Evolutionary conservation across 2,888 invertebrate genomes (phyloP).

Genomic region (Crematogaster levior): DNA sequence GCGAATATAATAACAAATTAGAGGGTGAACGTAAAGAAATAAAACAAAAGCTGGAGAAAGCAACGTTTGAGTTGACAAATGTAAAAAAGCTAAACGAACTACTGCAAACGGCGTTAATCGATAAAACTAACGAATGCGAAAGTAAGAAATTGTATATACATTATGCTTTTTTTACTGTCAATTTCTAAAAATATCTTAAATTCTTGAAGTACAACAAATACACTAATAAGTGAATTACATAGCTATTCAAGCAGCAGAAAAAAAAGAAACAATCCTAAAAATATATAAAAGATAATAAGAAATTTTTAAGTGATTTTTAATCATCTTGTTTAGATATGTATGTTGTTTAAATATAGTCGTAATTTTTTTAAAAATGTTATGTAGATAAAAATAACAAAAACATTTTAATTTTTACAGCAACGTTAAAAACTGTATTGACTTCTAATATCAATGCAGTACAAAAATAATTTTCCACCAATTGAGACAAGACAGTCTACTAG

Average conservation of each 20-base stretch:
- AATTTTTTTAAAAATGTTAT: too few species aligned
- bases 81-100: not conserved
- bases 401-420: slow-evolving; percentile 4
- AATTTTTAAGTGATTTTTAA: not conserved
- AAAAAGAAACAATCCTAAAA: not conserved
- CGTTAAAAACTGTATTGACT: not conserved
- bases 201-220: slow-evolving; percentile 5
- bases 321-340: not conserved
- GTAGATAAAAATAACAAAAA: not conserved
- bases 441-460: not conserved
- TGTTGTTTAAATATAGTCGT: too few species aligned
- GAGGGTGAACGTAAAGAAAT: not conserved
- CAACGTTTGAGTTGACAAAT: slow-evolving; percentile 10
- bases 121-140: slow-evolving; percentile 11
- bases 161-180: not conserved
- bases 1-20: not conserved
- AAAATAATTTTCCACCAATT: slow-evolving; percentile 14
- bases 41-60: not conserved
- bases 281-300: not conserved
- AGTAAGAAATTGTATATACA: not conserved
- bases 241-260: not conserved
- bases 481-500: not conserved
- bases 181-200: not conserved
- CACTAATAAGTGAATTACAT: slow-evolving; percentile 8
- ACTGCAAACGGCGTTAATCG: slow-evolving; percentile 4